These are phyloP conservation scores for Drosophila merina DNA, from an alignment of 2,888 invertebrate genomes.

Conservation along the genomic window DNA sequence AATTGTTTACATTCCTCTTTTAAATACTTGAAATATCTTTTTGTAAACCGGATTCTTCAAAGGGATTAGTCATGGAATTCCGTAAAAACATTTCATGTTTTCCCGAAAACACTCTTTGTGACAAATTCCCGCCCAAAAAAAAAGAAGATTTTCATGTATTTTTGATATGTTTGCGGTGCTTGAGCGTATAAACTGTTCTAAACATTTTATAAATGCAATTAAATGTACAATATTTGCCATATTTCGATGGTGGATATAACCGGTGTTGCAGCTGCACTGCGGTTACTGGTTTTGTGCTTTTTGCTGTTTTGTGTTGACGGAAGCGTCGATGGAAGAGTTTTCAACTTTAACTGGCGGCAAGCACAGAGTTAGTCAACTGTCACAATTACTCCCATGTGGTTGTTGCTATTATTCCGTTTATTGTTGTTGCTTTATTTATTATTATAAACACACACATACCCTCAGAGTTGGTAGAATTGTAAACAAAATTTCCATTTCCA, in stretches of 20 bases:
- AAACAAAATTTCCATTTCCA: constrained; percentile 67
- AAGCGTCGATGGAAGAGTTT: constrained; percentile 47
- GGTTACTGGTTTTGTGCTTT: constrained; percentile 5
- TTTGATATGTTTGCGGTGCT: constrained; percentile 14
- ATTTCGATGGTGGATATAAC: constrained; percentile 9
- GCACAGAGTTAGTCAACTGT: constrained; percentile 76
- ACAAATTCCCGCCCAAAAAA: background rate
- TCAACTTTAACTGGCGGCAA: constrained; percentile 48
- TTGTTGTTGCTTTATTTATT: constrained; percentile 22
- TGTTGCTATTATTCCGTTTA: constrained; percentile 1
- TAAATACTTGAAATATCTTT: constrained; percentile 1
- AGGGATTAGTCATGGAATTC: constrained; percentile 15
- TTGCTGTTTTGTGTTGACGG: constrained; percentile 30
- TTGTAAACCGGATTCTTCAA: constrained; percentile 15
- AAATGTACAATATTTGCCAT: constrained; percentile 35
- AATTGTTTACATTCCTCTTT: constrained; percentile 23
- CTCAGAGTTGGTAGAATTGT: constrained; percentile 45
- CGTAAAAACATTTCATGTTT: background rate
- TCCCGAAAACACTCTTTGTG: background rate
- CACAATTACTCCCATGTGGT: constrained; percentile 51
- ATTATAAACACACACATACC: constrained; percentile 5
- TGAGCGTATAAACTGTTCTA: constrained; percentile 44
- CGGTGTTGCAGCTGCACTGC: constrained; percentile 34
- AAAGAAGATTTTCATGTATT: background rate
- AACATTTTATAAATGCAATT: constrained; percentile 68